Evolutionary conservation across 2,113 vertebrate genomes (phyloP).

Genomic region (Panurus biarmicus): DNA sequence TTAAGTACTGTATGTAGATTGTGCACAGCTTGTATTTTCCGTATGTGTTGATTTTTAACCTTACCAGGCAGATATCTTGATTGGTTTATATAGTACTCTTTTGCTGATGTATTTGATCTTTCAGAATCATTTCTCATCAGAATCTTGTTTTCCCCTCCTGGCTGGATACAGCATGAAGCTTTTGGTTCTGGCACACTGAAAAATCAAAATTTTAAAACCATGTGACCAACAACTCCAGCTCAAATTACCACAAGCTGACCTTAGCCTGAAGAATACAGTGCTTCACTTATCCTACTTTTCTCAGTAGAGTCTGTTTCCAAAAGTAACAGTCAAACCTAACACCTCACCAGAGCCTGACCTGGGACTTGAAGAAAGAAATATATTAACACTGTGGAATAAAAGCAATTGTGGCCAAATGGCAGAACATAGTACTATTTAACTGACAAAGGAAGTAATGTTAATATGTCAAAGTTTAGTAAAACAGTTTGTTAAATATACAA

Average conservation of each 20-base stretch:
- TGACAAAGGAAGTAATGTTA: background rate
- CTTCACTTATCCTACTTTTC: background rate
- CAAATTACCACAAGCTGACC: background rate
- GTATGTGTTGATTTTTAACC: background rate
- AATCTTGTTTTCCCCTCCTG: constrained; percentile 73
- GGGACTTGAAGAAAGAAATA: background rate
- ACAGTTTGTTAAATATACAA: background rate
- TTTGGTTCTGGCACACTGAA: constrained; percentile 65
- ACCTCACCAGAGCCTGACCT: background rate
- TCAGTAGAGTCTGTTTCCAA: background rate
- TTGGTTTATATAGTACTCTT: constrained; percentile 92
- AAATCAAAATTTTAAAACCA: background rate
- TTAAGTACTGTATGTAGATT: background rate
- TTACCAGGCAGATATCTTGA: constrained; percentile 93
- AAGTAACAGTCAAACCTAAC: background rate
- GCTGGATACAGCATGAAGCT: background rate
- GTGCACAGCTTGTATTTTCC: background rate
- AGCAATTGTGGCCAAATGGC: background rate
- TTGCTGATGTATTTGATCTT: constrained; percentile 74
- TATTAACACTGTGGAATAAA: background rate
- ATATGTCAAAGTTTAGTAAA: background rate
- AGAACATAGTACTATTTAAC: background rate
- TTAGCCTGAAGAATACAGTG: background rate
- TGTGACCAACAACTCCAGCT: background rate
- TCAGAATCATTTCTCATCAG: constrained; percentile 73